Conservation (phyloP, 2,113 vertebrate species). For the Chamaea fasciata region DNA sequence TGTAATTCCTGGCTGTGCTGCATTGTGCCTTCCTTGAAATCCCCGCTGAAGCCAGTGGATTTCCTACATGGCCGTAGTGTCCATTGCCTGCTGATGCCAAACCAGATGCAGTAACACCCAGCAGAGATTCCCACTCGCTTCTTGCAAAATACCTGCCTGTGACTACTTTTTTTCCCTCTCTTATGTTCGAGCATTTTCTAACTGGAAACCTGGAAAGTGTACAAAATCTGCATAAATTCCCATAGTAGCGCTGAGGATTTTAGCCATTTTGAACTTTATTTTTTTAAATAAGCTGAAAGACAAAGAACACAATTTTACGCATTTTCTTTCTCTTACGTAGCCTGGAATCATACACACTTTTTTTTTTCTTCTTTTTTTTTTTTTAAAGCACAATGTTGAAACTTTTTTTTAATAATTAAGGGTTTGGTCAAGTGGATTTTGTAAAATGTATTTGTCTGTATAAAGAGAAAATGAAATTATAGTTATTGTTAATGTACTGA, state of each 20-base stretch:
- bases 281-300: slow-evolving; percentile 77
- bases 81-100: not conserved
- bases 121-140: slow-evolving; percentile 2
- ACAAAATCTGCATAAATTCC: slow-evolving; percentile 43
- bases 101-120: slow-evolving; percentile 19
- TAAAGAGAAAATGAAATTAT: slow-evolving; percentile 78
- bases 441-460: slow-evolving; percentile 80
- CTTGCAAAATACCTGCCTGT: not conserved
- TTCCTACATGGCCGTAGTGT: not conserved
- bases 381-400: slow-evolving; percentile 72
- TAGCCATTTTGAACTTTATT: slow-evolving; percentile 66
- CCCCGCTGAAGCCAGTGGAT: not conserved
- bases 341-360: slow-evolving; percentile 67
- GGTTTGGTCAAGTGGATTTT: slow-evolving; percentile 80
- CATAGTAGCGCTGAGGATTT: slow-evolving; percentile 18
- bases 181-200: not conserved
- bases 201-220: slow-evolving; percentile 44
- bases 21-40: not conserved
- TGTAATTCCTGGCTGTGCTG: not conserved
- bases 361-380: not conserved
- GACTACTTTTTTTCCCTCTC: not conserved
- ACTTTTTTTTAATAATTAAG: slow-evolving; percentile 70
- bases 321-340: slow-evolving; percentile 70
- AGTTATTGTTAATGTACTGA: slow-evolving; percentile 81
- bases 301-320: slow-evolving; percentile 70